Percentiles rank a stretch among this genome's conserved stretches.
Evolutionary conservation across 2,797 vertebrate species (phyloP).

Genomic region (Paramormyrops hopkinsi): DNA sequence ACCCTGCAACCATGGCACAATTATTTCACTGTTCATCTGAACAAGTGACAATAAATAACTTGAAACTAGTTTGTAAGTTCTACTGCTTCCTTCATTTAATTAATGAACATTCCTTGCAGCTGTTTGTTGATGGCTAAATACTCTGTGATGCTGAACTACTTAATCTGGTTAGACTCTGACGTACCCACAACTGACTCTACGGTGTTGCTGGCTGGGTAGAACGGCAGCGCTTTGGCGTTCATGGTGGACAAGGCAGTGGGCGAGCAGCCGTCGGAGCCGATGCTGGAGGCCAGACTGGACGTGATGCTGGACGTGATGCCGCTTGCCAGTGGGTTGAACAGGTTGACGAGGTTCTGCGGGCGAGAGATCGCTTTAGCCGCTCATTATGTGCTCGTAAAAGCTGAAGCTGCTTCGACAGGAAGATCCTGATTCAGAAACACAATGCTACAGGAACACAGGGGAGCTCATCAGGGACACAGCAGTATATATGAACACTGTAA

Average conservation of each 20-base stretch:
- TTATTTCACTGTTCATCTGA: background rate
- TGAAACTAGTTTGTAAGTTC: background rate
- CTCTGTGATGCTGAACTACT: background rate
- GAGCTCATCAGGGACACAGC: background rate
- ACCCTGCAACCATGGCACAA: background rate
- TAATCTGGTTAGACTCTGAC: constrained; percentile 20
- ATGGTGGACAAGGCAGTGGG: constrained; percentile 76
- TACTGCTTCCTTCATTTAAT: background rate
- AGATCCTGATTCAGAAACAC: background rate
- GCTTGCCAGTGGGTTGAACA: constrained; percentile 78
- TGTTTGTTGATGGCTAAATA: background rate
- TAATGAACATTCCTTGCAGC: background rate
- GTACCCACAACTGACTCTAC: constrained; percentile 81
- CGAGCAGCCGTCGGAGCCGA: constrained; percentile 83
- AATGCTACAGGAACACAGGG: background rate
- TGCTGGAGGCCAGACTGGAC: constrained; percentile 81
- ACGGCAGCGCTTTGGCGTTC: constrained; percentile 73
- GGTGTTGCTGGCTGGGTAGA: constrained; percentile 75
- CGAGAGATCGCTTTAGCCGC: background rate
- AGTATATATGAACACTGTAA: background rate
- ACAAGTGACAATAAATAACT: background rate
- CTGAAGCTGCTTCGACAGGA: background rate
- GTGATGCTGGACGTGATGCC: constrained; percentile 81
- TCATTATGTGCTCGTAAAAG: background rate
- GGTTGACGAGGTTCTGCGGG: constrained; percentile 68